Base-by-base conservation (phyloP, 2,113 vertebrate species). In the Jacana jacana region DNA sequence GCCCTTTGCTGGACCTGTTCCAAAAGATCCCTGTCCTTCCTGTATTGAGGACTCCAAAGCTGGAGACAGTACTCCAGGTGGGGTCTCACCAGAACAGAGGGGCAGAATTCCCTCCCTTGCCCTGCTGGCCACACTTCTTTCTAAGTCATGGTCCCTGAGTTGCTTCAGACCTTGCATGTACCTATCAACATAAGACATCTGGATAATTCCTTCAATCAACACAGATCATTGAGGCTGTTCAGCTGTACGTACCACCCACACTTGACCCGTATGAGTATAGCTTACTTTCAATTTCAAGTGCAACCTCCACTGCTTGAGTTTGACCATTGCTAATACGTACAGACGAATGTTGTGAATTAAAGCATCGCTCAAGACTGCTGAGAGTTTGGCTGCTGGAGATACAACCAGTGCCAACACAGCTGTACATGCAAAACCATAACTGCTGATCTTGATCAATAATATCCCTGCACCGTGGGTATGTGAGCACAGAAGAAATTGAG, bases 161-260 rank as follows among this genome's bases (percentile, higher is more conserved):
- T 0, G 0, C 17, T 71, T 66, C 54, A 54, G 31, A 65, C 9
- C 7, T 13, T 42, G 28, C 4, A 8, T 28, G 31, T n/a, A 42
- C 16, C 27, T 81, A n/a, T 37, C 64, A 86, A 14, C 27, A 18
- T 30, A 54, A 89, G 39, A 18, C n/a, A 30, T 25, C 17, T 30
- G 3, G 52, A 54, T 31, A 77, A 13, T 54, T 54, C 42, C n/a
- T 75, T 31, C 12, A 13, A 54, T 61, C 4, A 4, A 82, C 27
- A n/a, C 77, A 73, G 5, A 13, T 24, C 46, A 27, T 23, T 8
- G 3, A 46, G 17, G 7, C 28, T n/a, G 24, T 40, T 13, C 22
- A 48, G 30, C 17, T 3, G 0, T n/a, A n/a, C 4, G 40, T 23
- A 18, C 13, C 9, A 18, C 55, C 8, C 31, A 44, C 46, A 30